Base-by-base conservation (phyloP, 92 coral and sea anemone species). In the Micromussa lordhowensis region DNA sequence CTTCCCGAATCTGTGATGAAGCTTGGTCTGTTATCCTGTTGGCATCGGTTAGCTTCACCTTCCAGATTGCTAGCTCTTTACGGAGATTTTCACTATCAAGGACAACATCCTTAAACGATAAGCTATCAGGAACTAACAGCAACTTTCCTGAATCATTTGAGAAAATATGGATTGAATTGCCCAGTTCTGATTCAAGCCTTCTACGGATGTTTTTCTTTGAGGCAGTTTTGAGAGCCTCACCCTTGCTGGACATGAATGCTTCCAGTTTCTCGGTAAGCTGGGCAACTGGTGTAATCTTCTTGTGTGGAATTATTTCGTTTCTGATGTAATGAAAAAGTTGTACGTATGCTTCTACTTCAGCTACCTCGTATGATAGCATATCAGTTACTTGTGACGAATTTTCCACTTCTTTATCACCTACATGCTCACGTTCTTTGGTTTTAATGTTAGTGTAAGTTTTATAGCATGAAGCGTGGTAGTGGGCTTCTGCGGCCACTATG, bases 181-280 rank as follows among this genome's bases (percentile, higher is more conserved):
- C 91, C 38, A 88, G 61, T 70, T 82, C 89, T 74, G 85, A 48
- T 40, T 83, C 85, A 38, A 80, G 85, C 83, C 77, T 83, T 70
- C 89, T 86, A 15, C 91, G 74, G 51, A 90, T 80, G 85, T 91
- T 70, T 79, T 91, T 88, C 79, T 79, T 88, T 28, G 93, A 12
- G 77, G 93, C 78, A 72, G 54, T 66, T 55, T 85, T 85, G 18
- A 85, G 84, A 57, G 32, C 76, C 38, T 78, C 83, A 69, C 89
- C 89, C 88, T 84, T 78, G 64, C 78, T 59, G 83, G 86, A 76
- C 70, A 86, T 80, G 83, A 78, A 86, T 19, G 64, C 83, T 80
- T 70, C 86, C 90, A 90, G 86, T 68, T 55, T 79, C 86, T 85
- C 63, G 28, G 90, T 85, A 66, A 85, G 85, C 84, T 85, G 81